Base-by-base conservation (phyloP, 1,140 invertebrate genomes). In the Archivesica marissinica region DNA sequence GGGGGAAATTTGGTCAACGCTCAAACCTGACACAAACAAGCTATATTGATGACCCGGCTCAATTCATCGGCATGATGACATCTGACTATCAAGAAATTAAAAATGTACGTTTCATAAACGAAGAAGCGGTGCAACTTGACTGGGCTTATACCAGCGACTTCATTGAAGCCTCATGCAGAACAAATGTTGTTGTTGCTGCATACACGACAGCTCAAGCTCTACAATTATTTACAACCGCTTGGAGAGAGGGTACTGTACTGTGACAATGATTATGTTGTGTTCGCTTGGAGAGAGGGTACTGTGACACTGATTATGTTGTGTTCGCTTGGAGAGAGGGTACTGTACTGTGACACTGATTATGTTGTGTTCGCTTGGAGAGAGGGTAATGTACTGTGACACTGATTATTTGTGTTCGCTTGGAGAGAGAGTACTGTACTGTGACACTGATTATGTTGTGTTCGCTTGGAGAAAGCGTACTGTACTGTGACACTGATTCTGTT, bases 321-420 rank as follows among this genome's bases (percentile, higher is more conserved):
- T 85, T 88, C 85, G 47, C 68, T 94, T 17, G 88, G 84, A 15
- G 52, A 86, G 4, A 64, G 89, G 25, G 90, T 91, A 11, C 68
- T 94, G 4, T 94, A 94, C 78, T 93, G 87, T 54, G 94, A 94
- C 74, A 95, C 94, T 9, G 94, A 94, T 75, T 75, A 84, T 88
- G n/a, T n/a, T n/a, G n/a, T n/a, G n/a, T n/a, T n/a, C 85, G 47
- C 68, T 94, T 17, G 88, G 84, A 15, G 52, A 86, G 4, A 64
- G 89, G 25, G 90, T 91, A 11, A 64, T 94, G 4, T 94, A 94
- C 78, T 93, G 87, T 54, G 94, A 94, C 74, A 95, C 94, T 9
- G 94, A 61, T 25, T 90, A 91, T 79, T 74, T 94, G 17, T 87
- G 93, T 79, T 54, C 85, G 47, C 68, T 94, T 17, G 88, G 84